phyloP scores from a whole-genome alignment of 1,140 invertebrate species.

The Trichonephila clavipes region DNA sequence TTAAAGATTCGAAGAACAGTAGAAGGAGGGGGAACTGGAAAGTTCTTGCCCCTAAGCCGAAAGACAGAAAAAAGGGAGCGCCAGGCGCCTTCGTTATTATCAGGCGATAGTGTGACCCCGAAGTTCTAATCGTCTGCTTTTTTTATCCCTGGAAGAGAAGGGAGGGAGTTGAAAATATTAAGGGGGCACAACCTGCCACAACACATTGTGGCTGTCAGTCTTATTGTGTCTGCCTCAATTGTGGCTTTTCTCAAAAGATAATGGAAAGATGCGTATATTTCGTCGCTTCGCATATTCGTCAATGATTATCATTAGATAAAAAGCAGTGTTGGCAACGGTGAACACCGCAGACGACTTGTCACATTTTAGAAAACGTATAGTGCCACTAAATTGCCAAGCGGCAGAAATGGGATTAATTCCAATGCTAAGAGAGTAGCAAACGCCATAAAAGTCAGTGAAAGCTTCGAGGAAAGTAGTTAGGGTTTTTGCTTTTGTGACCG shows the following conservation, averaged over 20 bases:
- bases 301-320: conserved; percentile 55
- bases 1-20: conserved; percentile 28
- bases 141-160: neutral
- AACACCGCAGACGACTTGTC: conserved; percentile 29
- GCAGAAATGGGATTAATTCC: conserved; percentile 7
- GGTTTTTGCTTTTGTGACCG: neutral
- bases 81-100: conserved; percentile 57
- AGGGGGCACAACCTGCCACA: conserved; percentile 21
- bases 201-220: conserved; percentile 47
- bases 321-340: neutral
- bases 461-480: neutral
- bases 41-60: neutral
- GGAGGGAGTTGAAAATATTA: neutral
- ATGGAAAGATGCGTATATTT: conserved; percentile 24
- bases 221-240: conserved; percentile 43
- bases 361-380: conserved; percentile 31
- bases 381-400: neutral
- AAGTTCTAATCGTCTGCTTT: conserved; percentile 39
- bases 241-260: conserved; percentile 52
- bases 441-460: neutral
- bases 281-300: conserved; percentile 47
- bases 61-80: conserved; percentile 63
- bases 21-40: too few relatives aligned
- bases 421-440: conserved; percentile 11
- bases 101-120: conserved; percentile 58